A percentile compares a stretch with the other conserved stretches of the same genome.
These are phyloP conservation scores for Odontophorus gujanensis DNA, from an alignment of 2,113 vertebrate species.

Conservation along the genomic window DNA sequence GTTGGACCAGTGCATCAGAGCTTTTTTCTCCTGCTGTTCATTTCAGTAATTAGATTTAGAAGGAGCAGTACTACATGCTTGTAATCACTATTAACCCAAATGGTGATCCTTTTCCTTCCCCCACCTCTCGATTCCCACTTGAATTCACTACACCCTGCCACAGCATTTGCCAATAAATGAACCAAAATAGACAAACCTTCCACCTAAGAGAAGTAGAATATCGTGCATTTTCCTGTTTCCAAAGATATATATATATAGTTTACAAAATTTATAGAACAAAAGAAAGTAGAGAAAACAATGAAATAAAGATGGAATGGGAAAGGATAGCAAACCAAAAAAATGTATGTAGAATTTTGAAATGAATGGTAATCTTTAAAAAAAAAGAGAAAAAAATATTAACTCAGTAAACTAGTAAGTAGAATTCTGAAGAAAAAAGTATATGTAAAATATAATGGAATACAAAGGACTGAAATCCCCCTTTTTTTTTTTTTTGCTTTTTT, in stretches of 20 bases:
- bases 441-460: neutral
- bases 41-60: constrained; percentile 61
- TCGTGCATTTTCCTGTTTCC: neutral
- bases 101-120: constrained; percentile 1
- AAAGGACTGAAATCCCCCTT: neutral
- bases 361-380: neutral
- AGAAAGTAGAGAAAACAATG: neutral
- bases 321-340: neutral
- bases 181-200: neutral
- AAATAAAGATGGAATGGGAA: neutral
- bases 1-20: neutral
- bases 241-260: neutral
- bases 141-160: constrained; percentile 23
- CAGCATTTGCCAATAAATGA: constrained; percentile 6
- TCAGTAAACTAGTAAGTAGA: neutral
- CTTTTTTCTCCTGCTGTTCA: constrained; percentile 45
- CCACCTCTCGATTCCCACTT: neutral
- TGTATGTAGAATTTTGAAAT: neutral
- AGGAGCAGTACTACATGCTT: neutral
- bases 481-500: too few species aligned
- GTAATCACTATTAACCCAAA: constrained; percentile 47
- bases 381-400: neutral
- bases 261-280: neutral
- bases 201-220: neutral
- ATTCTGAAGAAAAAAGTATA: neutral